These are phyloP conservation scores for Lasiurus borealis DNA, from an alignment of 2,113 vertebrate species.

Conservation along the genomic window DNA sequence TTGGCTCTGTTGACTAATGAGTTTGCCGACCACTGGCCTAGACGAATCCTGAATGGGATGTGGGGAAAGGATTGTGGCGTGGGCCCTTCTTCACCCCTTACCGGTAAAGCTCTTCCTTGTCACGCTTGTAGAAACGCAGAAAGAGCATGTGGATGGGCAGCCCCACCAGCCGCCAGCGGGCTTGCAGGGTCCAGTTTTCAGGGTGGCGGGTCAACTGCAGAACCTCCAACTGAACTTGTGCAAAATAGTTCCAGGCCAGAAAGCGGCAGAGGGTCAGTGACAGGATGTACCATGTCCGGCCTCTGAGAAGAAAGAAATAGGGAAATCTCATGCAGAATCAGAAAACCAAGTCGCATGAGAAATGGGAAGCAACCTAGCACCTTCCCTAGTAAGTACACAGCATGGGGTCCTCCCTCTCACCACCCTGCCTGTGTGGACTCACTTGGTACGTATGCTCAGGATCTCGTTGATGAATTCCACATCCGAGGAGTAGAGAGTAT, in stretches of 20 bases:
- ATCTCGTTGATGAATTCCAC: conserved; percentile 93
- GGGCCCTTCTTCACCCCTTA: conserved; percentile 69
- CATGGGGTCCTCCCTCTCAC: background rate
- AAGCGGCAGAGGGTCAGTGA: conserved; percentile 88
- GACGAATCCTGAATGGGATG: background rate
- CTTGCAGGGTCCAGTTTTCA: conserved; percentile 92
- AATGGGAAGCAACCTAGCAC: background rate
- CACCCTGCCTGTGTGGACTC: conserved; percentile 1
- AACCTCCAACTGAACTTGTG: conserved; percentile 90
- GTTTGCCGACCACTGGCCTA: too few relatives aligned
- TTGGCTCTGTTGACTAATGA: too few relatives aligned
- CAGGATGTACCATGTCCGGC: conserved; percentile 84
- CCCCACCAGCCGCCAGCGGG: conserved; percentile 92
- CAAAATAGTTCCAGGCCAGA: conserved; percentile 90
- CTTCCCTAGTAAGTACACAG: background rate
- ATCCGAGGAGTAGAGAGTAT: conserved; percentile 90
- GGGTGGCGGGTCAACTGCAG: conserved; percentile 93
- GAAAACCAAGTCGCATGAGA: background rate
- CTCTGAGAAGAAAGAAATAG: background rate
- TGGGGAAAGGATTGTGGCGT: background rate
- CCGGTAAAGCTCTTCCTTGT: conserved; percentile 92
- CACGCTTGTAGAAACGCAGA: conserved; percentile 91
- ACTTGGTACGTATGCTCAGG: conserved; percentile 91
- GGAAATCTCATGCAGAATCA: background rate
- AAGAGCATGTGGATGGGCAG: conserved; percentile 89